phyloP scores from a whole-genome alignment of 2,113 vertebrate species.

The Dromaius novaehollandiae region DNA sequence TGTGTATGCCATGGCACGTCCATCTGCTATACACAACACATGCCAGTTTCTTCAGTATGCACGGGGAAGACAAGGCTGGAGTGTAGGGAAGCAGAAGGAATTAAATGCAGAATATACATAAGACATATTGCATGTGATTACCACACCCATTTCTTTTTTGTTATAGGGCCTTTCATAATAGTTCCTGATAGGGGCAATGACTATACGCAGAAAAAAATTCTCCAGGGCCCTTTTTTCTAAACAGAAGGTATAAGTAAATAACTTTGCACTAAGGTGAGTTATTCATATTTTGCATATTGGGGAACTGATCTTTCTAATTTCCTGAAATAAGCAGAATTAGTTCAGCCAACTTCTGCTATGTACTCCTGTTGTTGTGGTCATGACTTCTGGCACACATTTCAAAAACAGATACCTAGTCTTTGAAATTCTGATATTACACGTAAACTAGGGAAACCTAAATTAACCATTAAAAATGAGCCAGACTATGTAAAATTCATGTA shows the following conservation, averaged over 20 bases:
- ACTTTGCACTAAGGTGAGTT: not conserved
- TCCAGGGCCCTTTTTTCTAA: not conserved
- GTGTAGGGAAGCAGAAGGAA: not conserved
- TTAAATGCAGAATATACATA: not conserved
- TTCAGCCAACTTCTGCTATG: not conserved
- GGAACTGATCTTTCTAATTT: not conserved
- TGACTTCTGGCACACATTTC: not conserved
- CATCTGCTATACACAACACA: constrained; percentile 36
- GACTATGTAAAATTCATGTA: not conserved
- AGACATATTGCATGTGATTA: not conserved
- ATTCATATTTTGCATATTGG: not conserved
- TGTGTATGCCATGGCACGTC: not conserved
- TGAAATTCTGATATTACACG: not conserved
- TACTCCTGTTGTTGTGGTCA: not conserved
- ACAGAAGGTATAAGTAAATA: not conserved
- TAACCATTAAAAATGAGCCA: not conserved
- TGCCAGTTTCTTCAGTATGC: constrained; percentile 8
- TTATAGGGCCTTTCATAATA: not conserved
- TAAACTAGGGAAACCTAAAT: not conserved
- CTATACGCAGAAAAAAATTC: not conserved
- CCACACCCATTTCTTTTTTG: rapidly evolving
- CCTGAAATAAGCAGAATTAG: not conserved
- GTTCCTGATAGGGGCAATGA: not conserved
- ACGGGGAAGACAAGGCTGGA: not conserved
- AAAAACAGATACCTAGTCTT: not conserved